Base-by-base conservation (phyloP, 2,797 vertebrate genomes). In the Enteromius radiatus region DNA sequence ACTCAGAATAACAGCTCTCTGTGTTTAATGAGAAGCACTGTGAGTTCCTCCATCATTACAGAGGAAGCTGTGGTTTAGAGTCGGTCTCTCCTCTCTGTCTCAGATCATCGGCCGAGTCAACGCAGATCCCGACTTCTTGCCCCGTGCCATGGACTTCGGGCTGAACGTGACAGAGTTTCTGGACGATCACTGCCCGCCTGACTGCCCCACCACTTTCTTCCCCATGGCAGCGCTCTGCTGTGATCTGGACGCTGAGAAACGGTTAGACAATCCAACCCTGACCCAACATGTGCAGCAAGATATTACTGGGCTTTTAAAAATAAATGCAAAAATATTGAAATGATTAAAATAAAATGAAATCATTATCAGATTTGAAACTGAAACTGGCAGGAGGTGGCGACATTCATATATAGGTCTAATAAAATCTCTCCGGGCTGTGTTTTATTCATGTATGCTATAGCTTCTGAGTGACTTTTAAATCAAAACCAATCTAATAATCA, bases 61-160 rank as follows among this genome's bases (percentile, higher is more conserved):
- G 88, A 69, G 85, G 82, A 82, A 47, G 82, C 78, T 21, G 78
- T 67, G 43, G 59, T 47, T 65, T 28, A 21, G 31, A 33, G 63
- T 33, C 36, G 19, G 56, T 83, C 26, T 59, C 26, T 14, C 12
- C 73, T 38, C 82, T 52, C 23, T 45, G 17, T 68, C 78, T 12
- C 90, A 99, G 98, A 97, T 99, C 87, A 99, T 99, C 0, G 98
- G 98, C 68, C 94, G 96, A 81, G 98, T 99, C 87, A 98, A 96
- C 0, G 98, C 98, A 0, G 98, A 99, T 90, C 98, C 98, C 0
- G 98, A 99, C 92, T 99, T 98, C 92, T 94, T 99, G 87, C 98
- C 98, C 78, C 94, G 98, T 59, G 97, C 96, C 5, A 93, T 92
- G 15, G 97, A 99, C 91, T 99, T 99, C 0, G 98, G 98, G 75